Conservation (phyloP, 1,140 invertebrate species). For the Drosophila subpulchrella region DNA sequence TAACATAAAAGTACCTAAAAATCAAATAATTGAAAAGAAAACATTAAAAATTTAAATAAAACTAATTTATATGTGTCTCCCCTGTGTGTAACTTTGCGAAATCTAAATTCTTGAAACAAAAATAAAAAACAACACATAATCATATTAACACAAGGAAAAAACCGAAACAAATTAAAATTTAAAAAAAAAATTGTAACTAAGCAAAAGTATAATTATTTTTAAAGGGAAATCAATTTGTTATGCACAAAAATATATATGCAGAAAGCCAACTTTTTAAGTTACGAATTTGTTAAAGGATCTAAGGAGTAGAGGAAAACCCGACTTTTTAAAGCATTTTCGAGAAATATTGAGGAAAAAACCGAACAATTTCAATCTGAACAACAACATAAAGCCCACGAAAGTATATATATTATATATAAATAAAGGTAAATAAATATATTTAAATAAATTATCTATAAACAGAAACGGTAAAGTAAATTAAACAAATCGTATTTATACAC, state of each 20-base stretch:
- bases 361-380: slow-evolving; percentile 75
- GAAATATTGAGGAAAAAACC: slow-evolving; percentile 64
- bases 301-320: slow-evolving; percentile 32
- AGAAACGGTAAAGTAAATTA: slow-evolving; percentile 48
- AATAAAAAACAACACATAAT: slow-evolving; percentile 41
- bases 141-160: slow-evolving; percentile 41
- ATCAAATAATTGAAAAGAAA: slow-evolving; percentile 25
- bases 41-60: slow-evolving; percentile 3
- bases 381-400: slow-evolving; percentile 76
- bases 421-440: slow-evolving; percentile 65
- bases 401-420: slow-evolving; percentile 66
- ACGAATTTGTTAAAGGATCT: slow-evolving; percentile 49
- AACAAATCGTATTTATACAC: slow-evolving; percentile 78
- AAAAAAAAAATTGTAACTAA: slow-evolving; percentile 22
- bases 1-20: slow-evolving; percentile 57
- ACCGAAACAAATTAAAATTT: slow-evolving; percentile 29
- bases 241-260: slow-evolving; percentile 36
- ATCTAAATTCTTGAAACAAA: slow-evolving; percentile 14
- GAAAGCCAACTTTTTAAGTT: slow-evolving; percentile 44
- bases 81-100: slow-evolving; percentile 44
- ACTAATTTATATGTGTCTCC: slow-evolving; percentile 47
- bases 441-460: slow-evolving; percentile 62
- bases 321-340: slow-evolving; percentile 79
- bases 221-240: slow-evolving; percentile 53
- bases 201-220: slow-evolving; percentile 44